These are phyloP conservation scores for Pollenia angustigena DNA, from an alignment of 2,888 invertebrate genomes.

Conservation along the genomic window DNA sequence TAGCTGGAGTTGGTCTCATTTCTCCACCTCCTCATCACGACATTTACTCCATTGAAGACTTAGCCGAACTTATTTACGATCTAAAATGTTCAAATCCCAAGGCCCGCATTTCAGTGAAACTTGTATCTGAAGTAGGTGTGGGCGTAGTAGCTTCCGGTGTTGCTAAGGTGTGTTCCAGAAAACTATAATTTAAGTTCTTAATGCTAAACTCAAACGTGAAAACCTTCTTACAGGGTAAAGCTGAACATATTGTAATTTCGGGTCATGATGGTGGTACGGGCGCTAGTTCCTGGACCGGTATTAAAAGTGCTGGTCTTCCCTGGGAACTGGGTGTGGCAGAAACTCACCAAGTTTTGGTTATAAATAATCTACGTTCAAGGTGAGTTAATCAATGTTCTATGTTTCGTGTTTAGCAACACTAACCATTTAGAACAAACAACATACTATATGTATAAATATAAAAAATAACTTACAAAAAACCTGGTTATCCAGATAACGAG, in stretches of 20 bases:
- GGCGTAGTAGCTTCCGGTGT: conserved; percentile 99
- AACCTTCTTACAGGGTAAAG: conserved; percentile 90
- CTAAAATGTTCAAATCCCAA: conserved; percentile 98
- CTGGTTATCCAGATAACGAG: conserved; percentile 84
- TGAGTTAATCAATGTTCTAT: conserved; percentile 80
- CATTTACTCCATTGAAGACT: conserved; percentile 99
- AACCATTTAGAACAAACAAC: conserved; percentile 79
- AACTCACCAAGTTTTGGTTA: conserved; percentile 97
- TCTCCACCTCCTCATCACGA: conserved; percentile 99
- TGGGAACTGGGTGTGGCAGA: conserved; percentile 99
- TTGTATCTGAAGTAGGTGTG: conserved; percentile 99
- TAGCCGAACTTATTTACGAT: conserved; percentile 99
- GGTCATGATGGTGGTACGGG: conserved; percentile 99
- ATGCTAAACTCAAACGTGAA: too few relatives aligned
- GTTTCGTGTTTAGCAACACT: conserved; percentile 77
- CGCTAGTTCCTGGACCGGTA: conserved; percentile 99
- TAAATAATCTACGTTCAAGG: conserved; percentile 94
- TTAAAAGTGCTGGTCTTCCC: conserved; percentile 98
- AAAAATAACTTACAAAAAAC: conserved; percentile 77
- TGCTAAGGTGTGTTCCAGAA: conserved; percentile 89
- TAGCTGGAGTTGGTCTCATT: conserved; percentile 98
- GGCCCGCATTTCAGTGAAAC: conserved; percentile 97
- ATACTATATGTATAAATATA: conserved; percentile 72
- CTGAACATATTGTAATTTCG: conserved; percentile 99
- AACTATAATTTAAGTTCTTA: background rate